These are phyloP conservation scores for Nasalis larvatus DNA, from an alignment of 2,113 vertebrate genomes.

Conservation along the genomic window DNA sequence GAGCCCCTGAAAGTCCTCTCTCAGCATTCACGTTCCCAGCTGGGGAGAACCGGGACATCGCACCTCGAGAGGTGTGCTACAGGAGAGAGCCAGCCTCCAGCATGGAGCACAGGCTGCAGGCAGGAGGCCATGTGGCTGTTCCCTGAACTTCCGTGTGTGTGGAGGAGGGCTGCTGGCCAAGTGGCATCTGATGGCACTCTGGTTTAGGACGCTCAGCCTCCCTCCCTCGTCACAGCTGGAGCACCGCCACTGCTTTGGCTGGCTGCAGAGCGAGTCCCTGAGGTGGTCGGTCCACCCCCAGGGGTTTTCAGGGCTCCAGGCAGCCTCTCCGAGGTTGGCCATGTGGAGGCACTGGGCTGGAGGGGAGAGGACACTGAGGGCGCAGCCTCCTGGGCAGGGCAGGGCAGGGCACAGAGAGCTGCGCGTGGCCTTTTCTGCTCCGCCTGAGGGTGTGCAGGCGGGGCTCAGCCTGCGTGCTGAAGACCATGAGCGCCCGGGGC, in stretches of 20 bases:
- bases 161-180: not conserved
- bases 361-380: not conserved
- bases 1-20: not conserved
- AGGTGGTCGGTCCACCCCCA: too few species aligned
- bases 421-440: not conserved
- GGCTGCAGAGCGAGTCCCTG: not conserved
- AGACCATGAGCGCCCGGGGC: fast-evolving
- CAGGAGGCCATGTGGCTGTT: fast-evolving
- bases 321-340: not conserved
- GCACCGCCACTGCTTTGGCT: not conserved
- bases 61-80: fast-evolving
- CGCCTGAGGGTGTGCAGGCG: not conserved
- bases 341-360: not conserved
- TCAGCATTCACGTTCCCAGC: fast-evolving
- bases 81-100: fast-evolving
- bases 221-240: not conserved
- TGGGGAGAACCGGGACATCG: fast-evolving
- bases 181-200: fast-evolving
- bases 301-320: not conserved
- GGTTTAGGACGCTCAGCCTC: not conserved
- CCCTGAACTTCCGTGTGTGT: fast-evolving
- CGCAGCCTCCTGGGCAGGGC: not conserved
- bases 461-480: not conserved
- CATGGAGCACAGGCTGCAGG: fast-evolving
- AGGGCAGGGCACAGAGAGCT: not conserved